These are phyloP conservation scores for Phoeniculus purpureus DNA, from an alignment of 2,797 vertebrate genomes.

Conservation along the genomic window DNA sequence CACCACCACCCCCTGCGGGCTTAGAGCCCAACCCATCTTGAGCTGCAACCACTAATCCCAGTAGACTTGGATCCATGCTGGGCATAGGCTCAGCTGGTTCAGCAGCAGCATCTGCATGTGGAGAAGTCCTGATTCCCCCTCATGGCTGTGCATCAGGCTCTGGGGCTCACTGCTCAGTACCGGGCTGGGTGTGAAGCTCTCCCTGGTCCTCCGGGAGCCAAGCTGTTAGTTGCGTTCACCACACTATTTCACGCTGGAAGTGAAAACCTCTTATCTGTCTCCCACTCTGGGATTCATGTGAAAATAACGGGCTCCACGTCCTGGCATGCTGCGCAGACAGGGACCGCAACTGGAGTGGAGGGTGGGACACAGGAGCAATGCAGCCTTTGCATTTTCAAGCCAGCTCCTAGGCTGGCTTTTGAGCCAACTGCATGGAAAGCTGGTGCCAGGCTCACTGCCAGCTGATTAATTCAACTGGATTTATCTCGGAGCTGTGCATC, in stretches of 20 bases:
- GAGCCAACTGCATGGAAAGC: background rate
- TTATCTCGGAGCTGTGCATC: background rate
- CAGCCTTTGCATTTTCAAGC: background rate
- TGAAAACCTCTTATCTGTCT: background rate
- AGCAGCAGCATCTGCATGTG: background rate
- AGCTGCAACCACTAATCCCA: background rate
- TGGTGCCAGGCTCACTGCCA: conserved; percentile 9
- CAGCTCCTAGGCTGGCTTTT: background rate
- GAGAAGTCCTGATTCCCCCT: background rate
- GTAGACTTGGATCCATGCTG: background rate
- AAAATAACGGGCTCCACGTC: background rate
- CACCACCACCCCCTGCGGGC: background rate
- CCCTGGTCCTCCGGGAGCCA: rapidly evolving
- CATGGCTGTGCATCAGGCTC: background rate
- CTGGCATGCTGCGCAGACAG: rapidly evolving
- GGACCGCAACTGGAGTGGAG: background rate
- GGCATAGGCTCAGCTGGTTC: background rate
- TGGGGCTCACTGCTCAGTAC: background rate
- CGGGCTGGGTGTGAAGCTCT: background rate
- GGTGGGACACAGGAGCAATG: background rate
- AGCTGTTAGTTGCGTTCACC: background rate
- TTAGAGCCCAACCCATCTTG: background rate
- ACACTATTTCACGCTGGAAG: background rate
- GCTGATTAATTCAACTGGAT: conserved; percentile 21
- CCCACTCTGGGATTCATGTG: background rate